These are phyloP conservation scores for Harpegnathos saltator DNA, from an alignment of 1,140 invertebrate genomes.

Conservation along the genomic window DNA sequence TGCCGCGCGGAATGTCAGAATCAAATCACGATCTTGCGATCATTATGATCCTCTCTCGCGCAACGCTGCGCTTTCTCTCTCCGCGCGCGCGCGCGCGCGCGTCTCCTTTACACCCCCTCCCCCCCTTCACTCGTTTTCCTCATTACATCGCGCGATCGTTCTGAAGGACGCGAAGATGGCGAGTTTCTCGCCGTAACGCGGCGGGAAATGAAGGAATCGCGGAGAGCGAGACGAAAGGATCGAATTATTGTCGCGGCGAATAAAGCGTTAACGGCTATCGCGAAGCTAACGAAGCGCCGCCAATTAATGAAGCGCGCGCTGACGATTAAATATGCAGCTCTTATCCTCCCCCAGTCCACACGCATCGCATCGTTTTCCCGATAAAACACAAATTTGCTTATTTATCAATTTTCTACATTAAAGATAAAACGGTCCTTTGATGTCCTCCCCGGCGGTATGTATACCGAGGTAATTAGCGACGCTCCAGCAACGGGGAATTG, in stretches of 20 bases:
- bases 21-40: conserved; percentile 8
- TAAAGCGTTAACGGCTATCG: neutral
- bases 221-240: neutral
- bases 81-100: too few species aligned
- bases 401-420: conserved; percentile 23
- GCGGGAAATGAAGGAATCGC: neutral
- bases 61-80: neutral
- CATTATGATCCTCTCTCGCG: neutral
- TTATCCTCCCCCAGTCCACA: neutral
- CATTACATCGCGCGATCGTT: too few species aligned
- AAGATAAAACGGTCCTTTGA: neutral
- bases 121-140: too few species aligned
- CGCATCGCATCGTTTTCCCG: neutral
- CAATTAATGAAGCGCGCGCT: too few species aligned
- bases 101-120: neutral
- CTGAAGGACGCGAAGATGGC: neutral
- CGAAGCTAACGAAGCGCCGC: neutral
- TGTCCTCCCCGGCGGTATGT: neutral
- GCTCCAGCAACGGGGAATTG: conserved; percentile 1
- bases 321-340: neutral
- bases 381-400: conserved; percentile 8
- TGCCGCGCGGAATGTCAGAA: neutral
- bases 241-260: neutral
- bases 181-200: neutral
- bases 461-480: conserved; percentile 18